phyloP scores from a whole-genome alignment of 2,113 vertebrate genomes.

The Alouatta palliata region DNA sequence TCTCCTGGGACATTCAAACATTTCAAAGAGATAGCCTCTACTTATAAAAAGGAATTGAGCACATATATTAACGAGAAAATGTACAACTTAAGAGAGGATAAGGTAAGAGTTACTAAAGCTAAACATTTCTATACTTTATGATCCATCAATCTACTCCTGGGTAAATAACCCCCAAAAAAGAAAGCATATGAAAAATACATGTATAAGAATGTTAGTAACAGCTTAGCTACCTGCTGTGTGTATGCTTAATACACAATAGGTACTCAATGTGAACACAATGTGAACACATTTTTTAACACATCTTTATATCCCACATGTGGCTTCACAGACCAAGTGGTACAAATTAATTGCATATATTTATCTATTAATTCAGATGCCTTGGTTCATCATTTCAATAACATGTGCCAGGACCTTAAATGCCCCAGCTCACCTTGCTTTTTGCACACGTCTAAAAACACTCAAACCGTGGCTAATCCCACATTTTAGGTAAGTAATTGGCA shows the following conservation, averaged over 20 bases:
- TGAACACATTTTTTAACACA: neutral
- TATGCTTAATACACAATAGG: neutral
- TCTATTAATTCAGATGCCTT: neutral
- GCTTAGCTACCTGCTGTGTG: neutral
- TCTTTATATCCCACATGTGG: neutral
- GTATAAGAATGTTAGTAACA: neutral
- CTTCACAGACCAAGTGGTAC: neutral
- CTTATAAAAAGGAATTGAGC: neutral
- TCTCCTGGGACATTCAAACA: neutral
- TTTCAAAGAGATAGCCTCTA: neutral
- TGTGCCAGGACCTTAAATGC: neutral
- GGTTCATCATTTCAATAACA: neutral
- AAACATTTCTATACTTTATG: neutral
- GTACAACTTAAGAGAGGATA: neutral
- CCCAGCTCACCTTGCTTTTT: neutral
- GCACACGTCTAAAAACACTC: neutral
- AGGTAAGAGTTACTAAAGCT: slow-evolving; percentile 15
- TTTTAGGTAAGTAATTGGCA: neutral
- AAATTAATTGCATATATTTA: neutral
- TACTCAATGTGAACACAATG: neutral
- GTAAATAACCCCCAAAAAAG: neutral
- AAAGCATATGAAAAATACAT: neutral
- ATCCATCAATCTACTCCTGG: neutral
- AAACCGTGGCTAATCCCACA: neutral
- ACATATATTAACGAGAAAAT: neutral